phyloP scores from a whole-genome alignment of 2,113 vertebrate genomes.

The Ciconia maguari region DNA sequence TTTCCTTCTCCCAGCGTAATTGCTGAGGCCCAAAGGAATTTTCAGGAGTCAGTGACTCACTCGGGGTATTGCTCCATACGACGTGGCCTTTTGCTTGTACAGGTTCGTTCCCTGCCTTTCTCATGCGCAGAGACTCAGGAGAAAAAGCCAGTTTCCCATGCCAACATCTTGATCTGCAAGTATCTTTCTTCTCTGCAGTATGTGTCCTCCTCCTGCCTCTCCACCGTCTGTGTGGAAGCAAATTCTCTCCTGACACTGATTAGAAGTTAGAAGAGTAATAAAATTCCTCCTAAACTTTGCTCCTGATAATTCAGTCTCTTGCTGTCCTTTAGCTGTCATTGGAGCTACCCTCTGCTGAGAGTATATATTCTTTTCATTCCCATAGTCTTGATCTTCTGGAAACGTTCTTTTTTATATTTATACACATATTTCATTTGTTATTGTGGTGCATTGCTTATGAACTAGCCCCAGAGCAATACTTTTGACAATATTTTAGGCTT shows the following conservation, averaged over 20 bases:
- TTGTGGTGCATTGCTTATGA: background rate
- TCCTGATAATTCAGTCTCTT: background rate
- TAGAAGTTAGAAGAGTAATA: background rate
- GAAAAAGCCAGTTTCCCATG: background rate
- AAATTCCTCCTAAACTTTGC: background rate
- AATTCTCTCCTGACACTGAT: background rate
- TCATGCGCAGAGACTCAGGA: fast-evolving
- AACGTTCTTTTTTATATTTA: background rate
- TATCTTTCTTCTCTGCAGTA: background rate
- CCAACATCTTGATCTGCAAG: background rate
- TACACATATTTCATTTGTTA: background rate
- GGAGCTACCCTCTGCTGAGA: background rate
- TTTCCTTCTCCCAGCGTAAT: no score
- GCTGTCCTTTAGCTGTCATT: background rate
- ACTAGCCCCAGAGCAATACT: background rate
- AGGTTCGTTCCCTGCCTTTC: background rate
- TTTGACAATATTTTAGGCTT: background rate
- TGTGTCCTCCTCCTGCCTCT: background rate
- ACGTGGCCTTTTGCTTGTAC: background rate
- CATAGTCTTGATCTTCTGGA: background rate
- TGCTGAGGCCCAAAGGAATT: background rate
- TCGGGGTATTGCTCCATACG: fast-evolving
- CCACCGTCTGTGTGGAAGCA: background rate
- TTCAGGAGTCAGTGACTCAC: background rate
- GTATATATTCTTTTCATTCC: background rate